Evolutionary conservation across 2,888 invertebrate species (phyloP).

Genomic region (Auanema sp.): DNA sequence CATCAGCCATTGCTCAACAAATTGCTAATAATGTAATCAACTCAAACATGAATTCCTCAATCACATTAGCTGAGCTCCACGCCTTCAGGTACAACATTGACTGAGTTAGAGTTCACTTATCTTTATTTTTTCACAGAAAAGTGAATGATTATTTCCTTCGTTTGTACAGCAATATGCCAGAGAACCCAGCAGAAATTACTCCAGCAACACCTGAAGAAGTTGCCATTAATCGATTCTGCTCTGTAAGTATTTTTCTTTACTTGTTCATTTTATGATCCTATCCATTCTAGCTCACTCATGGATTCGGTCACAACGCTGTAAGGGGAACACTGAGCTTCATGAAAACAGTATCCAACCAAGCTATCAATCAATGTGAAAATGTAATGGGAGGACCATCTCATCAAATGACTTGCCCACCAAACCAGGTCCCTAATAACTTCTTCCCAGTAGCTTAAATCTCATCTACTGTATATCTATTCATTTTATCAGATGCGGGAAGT

Average conservation of each 20-base stretch:
- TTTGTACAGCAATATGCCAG: neutral
- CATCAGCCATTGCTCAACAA: neutral
- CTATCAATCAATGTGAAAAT: too few species aligned
- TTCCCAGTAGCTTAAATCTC: too few species aligned
- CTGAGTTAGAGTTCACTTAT: too few species aligned
- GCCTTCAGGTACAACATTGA: neutral
- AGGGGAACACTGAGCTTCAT: neutral
- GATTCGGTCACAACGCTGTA: conserved; percentile 4
- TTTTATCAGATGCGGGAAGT: too few species aligned
- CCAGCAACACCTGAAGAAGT: conserved; percentile 1
- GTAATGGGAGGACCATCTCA: too few species aligned
- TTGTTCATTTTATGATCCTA: neutral
- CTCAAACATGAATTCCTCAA: neutral
- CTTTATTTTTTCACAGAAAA: neutral
- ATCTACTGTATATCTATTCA: too few species aligned
- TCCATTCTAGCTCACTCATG: neutral
- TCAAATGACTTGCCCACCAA: too few species aligned
- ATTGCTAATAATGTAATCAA: neutral
- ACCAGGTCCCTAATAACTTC: too few species aligned
- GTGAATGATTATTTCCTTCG: neutral
- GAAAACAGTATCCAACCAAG: neutral
- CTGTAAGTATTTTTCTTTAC: neutral
- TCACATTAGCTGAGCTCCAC: neutral
- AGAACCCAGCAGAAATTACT: neutral
- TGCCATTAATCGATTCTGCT: neutral